Evolutionary conservation across 2,888 invertebrate genomes (phyloP).

Genomic region (Chymomyza caudatula): DNA sequence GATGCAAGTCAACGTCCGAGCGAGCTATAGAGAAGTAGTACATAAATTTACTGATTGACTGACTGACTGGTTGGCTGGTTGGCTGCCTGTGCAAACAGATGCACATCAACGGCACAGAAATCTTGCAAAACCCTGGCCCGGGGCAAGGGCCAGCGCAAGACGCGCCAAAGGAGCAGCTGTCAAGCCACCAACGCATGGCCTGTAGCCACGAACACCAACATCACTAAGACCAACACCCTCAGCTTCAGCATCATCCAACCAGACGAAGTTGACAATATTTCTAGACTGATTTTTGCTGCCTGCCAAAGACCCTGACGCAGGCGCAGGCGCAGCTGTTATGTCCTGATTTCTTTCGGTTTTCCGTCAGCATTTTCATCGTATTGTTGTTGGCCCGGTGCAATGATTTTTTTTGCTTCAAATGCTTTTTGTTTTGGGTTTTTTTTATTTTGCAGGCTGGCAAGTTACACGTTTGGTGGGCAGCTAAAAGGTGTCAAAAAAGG

Average conservation of each 20-base stretch:
- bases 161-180: conserved; percentile 70
- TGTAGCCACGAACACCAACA: conserved; percentile 58
- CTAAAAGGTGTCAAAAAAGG: conserved; percentile 57
- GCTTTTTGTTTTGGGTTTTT: conserved; percentile 27
- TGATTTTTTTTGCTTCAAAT: conserved; percentile 46
- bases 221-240: conserved; percentile 31
- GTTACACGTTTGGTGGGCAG: conserved; percentile 6
- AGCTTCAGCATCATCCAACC: background rate
- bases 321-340: conserved; percentile 51
- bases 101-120: conserved; percentile 64
- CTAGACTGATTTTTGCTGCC: conserved; percentile 49
- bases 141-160: conserved; percentile 20
- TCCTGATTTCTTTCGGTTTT: conserved; percentile 44
- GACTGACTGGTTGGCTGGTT: background rate
- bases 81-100: conserved; percentile 58
- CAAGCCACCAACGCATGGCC: conserved; percentile 65
- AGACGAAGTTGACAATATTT: conserved; percentile 55
- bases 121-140: conserved; percentile 38
- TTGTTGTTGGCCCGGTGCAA: conserved; percentile 68
- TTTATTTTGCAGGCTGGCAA: conserved; percentile 35
- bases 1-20: conserved; percentile 76
- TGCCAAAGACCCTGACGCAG: conserved; percentile 27
- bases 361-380: conserved; percentile 27
- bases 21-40: conserved; percentile 13
- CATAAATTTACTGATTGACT: conserved; percentile 15